Evolutionary conservation across 2,797 vertebrate species (phyloP).

Genomic region (Phyllotis vaccarum): DNA sequence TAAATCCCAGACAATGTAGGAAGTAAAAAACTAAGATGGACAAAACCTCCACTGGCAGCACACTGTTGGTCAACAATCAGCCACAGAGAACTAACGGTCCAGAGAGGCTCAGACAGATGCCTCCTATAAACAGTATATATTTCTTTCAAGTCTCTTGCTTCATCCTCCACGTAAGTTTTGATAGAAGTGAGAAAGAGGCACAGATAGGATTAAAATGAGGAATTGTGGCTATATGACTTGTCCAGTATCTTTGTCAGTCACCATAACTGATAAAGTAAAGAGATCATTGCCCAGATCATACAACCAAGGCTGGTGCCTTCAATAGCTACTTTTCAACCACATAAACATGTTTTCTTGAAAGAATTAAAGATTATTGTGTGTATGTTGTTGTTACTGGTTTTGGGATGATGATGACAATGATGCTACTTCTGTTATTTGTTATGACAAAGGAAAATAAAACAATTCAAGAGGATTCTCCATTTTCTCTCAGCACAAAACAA

Average conservation of each 20-base stretch:
- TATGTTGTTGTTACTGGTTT: background rate
- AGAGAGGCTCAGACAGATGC: background rate
- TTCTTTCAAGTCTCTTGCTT: background rate
- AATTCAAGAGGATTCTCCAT: background rate
- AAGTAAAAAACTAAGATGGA: background rate
- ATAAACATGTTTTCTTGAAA: background rate
- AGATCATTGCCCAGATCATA: background rate
- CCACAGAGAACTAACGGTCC: background rate
- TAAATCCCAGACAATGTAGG: background rate
- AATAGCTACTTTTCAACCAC: background rate
- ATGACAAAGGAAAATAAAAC: background rate
- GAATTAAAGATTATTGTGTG: background rate
- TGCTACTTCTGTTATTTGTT: background rate
- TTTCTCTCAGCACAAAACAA: background rate
- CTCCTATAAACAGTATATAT: accelerated
- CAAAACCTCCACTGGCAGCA: background rate
- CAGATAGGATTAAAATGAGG: background rate
- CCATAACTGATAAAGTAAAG: background rate
- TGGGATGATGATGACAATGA: background rate
- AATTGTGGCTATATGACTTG: background rate
- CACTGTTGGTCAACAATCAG: background rate
- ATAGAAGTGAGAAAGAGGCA: background rate
- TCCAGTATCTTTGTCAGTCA: background rate
- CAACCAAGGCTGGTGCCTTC: background rate
- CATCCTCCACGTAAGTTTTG: background rate